phyloP scores from a whole-genome alignment of 2,113 vertebrate species.

The Phaetusa simplex region DNA sequence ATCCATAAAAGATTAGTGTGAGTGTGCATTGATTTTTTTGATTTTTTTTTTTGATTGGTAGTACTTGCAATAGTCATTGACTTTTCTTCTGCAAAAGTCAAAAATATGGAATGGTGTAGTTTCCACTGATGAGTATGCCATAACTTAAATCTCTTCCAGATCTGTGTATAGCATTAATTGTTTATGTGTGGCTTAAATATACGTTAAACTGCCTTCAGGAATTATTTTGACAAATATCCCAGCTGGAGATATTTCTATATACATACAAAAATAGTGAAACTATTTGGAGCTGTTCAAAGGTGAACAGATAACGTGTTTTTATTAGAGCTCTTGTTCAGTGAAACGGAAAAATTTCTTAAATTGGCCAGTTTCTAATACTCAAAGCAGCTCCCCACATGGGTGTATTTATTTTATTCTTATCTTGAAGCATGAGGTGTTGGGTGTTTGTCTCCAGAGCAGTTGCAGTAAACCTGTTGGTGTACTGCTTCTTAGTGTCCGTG shows the following conservation, averaged over 20 bases:
- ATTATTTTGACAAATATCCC: not conserved
- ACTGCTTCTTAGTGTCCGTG: not conserved
- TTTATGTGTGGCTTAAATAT: not conserved
- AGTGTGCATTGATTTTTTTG: not conserved
- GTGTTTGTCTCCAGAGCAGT: not conserved
- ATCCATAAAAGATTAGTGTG: not conserved
- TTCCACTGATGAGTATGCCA: not conserved
- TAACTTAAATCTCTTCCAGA: not conserved
- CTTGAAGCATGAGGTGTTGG: not conserved
- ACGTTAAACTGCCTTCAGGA: not conserved
- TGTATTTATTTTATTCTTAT: not conserved
- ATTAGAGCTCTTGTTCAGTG: not conserved
- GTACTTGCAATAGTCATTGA: not conserved
- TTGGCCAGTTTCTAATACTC: not conserved
- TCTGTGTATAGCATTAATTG: not conserved
- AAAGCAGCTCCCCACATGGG: not conserved
- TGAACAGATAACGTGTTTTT: not conserved
- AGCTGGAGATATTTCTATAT: not conserved
- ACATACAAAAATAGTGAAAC: not conserved
- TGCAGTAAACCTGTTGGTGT: not conserved
- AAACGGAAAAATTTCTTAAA: not conserved
- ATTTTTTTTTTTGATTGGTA: not conserved
- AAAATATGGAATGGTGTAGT: not conserved
- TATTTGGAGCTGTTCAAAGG: not conserved
- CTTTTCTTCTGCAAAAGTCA: not conserved